Conservation (phyloP, 1,140 invertebrate species). For the Anadara kagoshimensis region DNA sequence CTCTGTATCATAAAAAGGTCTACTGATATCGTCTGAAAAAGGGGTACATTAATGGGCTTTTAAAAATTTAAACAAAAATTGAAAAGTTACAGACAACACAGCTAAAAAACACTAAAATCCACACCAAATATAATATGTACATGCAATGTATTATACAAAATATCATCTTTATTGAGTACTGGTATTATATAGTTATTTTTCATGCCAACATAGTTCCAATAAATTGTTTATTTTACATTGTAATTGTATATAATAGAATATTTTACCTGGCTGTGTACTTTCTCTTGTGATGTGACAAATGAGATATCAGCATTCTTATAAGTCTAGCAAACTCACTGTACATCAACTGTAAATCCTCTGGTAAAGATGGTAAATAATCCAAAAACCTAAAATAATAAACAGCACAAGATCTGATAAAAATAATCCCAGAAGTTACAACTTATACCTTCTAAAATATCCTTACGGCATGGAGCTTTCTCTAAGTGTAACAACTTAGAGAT, state of each 20-base stretch:
- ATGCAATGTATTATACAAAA: too few species aligned
- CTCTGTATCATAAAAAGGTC: too few species aligned
- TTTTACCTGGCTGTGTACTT: constrained; percentile 76
- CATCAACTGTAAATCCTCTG: constrained; percentile 55
- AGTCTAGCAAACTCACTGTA: constrained; percentile 37
- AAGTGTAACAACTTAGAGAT: too few species aligned
- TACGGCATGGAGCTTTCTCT: too few species aligned
- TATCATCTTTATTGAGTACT: too few species aligned
- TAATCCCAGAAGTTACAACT: neutral
- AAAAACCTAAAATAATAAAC: constrained; percentile 76
- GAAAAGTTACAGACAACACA: too few species aligned
- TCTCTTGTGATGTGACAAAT: constrained; percentile 76
- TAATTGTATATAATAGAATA: neutral
- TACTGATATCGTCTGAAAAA: too few species aligned
- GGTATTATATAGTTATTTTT: too few species aligned
- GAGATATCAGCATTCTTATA: constrained; percentile 39
- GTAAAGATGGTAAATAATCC: constrained; percentile 77
- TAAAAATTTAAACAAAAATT: too few species aligned
- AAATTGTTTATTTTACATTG: constrained; percentile 19
- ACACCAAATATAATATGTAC: too few species aligned
- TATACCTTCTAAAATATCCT: neutral
- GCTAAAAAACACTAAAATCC: too few species aligned
- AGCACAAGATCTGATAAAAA: neutral
- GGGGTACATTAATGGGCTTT: too few species aligned
- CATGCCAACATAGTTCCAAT: neutral